Evolutionary conservation across 2,888 invertebrate species (phyloP), one percentile per base, ranked within the genome.

Genomic region (Endomychus coccineus): DNA sequence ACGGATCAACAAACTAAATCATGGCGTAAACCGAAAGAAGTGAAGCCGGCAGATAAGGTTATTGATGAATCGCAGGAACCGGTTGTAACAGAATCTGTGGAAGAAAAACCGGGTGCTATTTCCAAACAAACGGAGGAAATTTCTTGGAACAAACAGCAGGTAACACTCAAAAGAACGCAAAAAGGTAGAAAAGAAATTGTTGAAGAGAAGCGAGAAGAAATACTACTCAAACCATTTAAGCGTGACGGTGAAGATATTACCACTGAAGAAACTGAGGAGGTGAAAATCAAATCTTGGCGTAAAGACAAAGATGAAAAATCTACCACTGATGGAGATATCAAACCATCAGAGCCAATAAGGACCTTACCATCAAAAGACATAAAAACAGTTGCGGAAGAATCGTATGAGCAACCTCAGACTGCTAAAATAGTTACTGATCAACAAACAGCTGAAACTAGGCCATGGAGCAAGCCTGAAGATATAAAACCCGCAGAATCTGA

Each of bases 111-210:
- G n/a, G n/a, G n/a, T n/a, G n/a, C n/a, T n/a, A n/a, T 21, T 55
- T 44, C 70, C 74, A 10, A n/a, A n/a, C n/a, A n/a, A n/a, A n/a
- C n/a, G n/a, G n/a, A n/a, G n/a, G n/a, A n/a, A n/a, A n/a, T n/a
- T n/a, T 69, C 73, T 3, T 74, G 74, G 74, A 80, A 72, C 3
- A 72, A 80, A 51, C 76, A 80, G 59, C 69, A 69, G 40, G 63
- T 74, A 9, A 62, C 52, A 11, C 50, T 74, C 9, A 74, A 72
- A 38, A 62, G 56, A 43, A 49, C 64, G 1, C 57, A 50, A 37
- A 52, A 55, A 3, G 55, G 59, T 25, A 56, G 46, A 39, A 64
- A 64, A 46, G 56, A 58, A 36, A 44, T 61, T 28, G 49, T 48
- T 2, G 64, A 62, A 34, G 65, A 68, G 46, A 52, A 46, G 13